Evolutionary conservation across 2,797 vertebrate genomes (phyloP).

Genomic region (Phalanger gymnotis): DNA sequence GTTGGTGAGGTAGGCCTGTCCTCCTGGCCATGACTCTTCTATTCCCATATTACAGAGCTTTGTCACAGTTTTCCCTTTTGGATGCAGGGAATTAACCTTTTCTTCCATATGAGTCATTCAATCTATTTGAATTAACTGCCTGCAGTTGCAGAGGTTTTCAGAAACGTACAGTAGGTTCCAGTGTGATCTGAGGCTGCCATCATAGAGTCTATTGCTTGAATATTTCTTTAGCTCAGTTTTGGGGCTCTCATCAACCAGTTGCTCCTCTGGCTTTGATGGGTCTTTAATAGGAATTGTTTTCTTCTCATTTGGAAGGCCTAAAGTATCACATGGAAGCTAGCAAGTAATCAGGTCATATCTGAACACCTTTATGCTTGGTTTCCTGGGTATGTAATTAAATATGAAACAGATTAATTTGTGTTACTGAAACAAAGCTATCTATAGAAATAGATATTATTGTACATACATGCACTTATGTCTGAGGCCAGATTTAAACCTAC

Average conservation of each 20-base stretch:
- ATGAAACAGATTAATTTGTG: not conserved
- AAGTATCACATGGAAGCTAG: not conserved
- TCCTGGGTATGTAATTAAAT: not conserved
- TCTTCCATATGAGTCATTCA: not conserved
- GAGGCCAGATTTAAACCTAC: no score
- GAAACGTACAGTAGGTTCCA: not conserved
- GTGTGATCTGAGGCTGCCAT: not conserved
- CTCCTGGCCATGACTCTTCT: not conserved
- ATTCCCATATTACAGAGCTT: constrained; percentile 28
- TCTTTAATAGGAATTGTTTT: constrained; percentile 12
- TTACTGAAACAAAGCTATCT: not conserved
- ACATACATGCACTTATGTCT: not conserved
- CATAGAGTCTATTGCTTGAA: not conserved
- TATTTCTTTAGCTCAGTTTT: not conserved
- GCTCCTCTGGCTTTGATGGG: constrained; percentile 11
- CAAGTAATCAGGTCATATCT: not conserved
- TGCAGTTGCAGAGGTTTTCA: not conserved
- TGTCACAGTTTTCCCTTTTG: constrained; percentile 25
- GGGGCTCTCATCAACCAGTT: not conserved
- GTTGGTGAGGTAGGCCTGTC: not conserved
- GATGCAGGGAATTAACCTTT: constrained; percentile 35
- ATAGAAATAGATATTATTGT: not conserved
- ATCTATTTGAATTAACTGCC: constrained; percentile 17
- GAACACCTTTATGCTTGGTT: not conserved
- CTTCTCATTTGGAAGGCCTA: not conserved